Conservation (phyloP, 1,140 invertebrate genomes). For the Caenorhabditis inopinata region DNA sequence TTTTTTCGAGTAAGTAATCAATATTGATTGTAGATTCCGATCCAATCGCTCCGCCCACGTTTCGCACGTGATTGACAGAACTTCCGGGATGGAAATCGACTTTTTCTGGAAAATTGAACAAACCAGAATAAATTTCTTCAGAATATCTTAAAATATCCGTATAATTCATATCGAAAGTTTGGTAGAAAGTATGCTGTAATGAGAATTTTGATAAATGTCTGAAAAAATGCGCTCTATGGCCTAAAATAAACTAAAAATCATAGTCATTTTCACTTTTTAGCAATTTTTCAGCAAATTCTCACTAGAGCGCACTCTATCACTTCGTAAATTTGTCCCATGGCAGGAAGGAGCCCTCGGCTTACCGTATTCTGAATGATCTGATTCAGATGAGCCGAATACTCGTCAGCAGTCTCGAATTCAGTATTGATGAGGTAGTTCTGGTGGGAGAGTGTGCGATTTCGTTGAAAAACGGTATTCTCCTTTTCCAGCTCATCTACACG, state of each 20-base stretch:
- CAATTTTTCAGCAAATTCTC: no score
- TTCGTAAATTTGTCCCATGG: no score
- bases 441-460: neutral
- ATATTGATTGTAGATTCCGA: neutral
- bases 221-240: no score
- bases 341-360: no score
- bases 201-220: no score
- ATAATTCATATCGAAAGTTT: no score
- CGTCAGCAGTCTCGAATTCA: slow-evolving; percentile 8
- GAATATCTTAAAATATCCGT: no score
- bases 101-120: slow-evolving; percentile 14
- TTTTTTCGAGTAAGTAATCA: neutral
- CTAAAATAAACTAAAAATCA: no score
- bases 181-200: no score
- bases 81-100: neutral
- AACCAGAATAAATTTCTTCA: no score
- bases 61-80: neutral
- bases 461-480: neutral
- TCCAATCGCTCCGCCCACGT: neutral
- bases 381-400: slow-evolving; percentile 1
- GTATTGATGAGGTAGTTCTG: neutral
- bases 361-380: neutral
- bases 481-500: slow-evolving; percentile 1
- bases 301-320: no score
- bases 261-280: no score